These are phyloP conservation scores for Chalcis sispes DNA, from an alignment of 2,888 invertebrate genomes.

Conservation along the genomic window DNA sequence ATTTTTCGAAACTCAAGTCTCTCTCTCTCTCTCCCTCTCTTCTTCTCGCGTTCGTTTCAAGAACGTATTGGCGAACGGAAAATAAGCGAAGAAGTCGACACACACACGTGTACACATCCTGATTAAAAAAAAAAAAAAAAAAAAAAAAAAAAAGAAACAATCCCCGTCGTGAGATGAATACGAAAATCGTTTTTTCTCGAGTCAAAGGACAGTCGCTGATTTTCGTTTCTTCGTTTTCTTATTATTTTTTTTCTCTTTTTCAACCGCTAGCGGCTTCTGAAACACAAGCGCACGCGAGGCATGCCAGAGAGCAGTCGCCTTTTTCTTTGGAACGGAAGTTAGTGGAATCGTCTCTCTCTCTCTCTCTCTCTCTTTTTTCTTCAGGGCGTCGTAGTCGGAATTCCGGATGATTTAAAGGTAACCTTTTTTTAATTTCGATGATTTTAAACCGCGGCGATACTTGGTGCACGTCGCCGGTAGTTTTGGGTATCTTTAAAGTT, in stretches of 20 bases:
- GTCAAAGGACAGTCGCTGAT: neutral
- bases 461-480: neutral
- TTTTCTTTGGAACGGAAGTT: constrained; percentile 31
- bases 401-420: constrained; percentile 23
- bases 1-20: neutral
- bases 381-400: neutral
- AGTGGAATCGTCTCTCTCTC: constrained; percentile 37
- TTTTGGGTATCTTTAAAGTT: too few species aligned
- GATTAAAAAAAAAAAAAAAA: too few species aligned
- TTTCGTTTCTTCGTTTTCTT: neutral
- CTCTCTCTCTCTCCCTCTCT: too few species aligned
- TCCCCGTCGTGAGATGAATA: constrained; percentile 11
- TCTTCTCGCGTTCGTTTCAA: too few species aligned
- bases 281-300: neutral
- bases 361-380: constrained; percentile 4
- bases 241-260: too few species aligned
- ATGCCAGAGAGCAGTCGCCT: neutral
- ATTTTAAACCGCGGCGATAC: neutral
- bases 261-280: neutral
- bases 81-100: too few species aligned
- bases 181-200: constrained; percentile 8
- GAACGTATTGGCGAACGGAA: too few species aligned
- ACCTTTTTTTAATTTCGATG: constrained; percentile 17
- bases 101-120: too few species aligned
- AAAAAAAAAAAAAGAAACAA: too few species aligned